phyloP scores from a whole-genome alignment of 2,888 invertebrate species.

The Flexamia atlantica region DNA sequence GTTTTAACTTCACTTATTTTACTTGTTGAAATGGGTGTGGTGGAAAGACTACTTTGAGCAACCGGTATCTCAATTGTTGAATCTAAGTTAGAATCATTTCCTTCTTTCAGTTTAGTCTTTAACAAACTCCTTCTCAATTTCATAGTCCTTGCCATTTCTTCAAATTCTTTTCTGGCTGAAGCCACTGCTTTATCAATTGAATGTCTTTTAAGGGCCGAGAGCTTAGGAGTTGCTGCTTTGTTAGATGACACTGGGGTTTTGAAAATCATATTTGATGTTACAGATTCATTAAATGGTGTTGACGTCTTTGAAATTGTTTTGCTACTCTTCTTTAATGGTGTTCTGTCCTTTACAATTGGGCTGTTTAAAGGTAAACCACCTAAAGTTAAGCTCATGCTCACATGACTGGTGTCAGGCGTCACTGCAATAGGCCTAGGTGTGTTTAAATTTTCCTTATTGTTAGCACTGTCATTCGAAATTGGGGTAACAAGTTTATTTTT shows the following conservation, averaged over 20 bases:
- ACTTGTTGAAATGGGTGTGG: not conserved
- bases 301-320: not conserved
- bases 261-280: not conserved
- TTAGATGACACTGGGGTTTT: constrained; percentile 12
- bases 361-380: not conserved
- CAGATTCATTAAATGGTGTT: not conserved
- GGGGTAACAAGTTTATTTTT: not conserved
- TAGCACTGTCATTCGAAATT: not conserved
- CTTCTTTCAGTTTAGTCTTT: not conserved
- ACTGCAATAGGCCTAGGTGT: not conserved
- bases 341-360: not conserved
- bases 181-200: constrained; percentile 33
- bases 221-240: not conserved
- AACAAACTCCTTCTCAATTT: not conserved
- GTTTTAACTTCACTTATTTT: not conserved
- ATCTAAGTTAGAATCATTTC: not conserved
- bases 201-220: constrained; percentile 2
- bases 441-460: not conserved
- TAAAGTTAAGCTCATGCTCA: not conserved
- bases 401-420: not conserved
- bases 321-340: constrained; percentile 1
- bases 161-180: constrained; percentile 20
- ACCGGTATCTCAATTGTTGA: not conserved
- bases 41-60: constrained; percentile 1
- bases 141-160: not conserved